Percentiles rank a stretch among this genome's conserved stretches.
Evolutionary conservation across 2,113 vertebrate genomes (phyloP).

Genomic region (Gobiocypris rarus): DNA sequence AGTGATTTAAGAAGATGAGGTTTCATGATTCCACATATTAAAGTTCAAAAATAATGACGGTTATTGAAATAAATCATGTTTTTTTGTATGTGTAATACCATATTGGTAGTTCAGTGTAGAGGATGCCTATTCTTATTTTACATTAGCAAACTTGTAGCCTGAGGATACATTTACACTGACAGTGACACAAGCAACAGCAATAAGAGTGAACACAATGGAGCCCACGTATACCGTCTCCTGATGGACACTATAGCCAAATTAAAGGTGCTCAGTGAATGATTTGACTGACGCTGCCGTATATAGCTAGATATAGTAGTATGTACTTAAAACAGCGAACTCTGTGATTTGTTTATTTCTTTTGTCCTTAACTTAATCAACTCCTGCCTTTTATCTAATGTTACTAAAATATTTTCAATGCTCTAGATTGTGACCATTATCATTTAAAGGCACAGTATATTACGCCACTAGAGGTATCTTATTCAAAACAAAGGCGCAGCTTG

Average conservation of each 20-base stretch:
- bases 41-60: not conserved
- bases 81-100: not conserved
- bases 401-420: too few species aligned
- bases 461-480: too few species aligned
- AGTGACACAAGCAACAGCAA: not conserved
- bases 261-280: not conserved
- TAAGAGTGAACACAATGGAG: not conserved
- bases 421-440: not conserved
- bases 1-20: not conserved
- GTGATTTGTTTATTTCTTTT: too few species aligned
- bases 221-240: too few species aligned
- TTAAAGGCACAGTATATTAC: too few species aligned
- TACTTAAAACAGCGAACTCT: too few species aligned
- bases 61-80: not conserved
- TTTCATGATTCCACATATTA: conserved; percentile 8
- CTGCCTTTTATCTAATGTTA: not conserved
- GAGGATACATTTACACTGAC: not conserved
- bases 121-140: not conserved
- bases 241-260: too few species aligned
- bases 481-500: too few species aligned
- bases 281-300: not conserved
- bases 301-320: not conserved
- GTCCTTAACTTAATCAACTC: not conserved
- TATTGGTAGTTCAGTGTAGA: not conserved
- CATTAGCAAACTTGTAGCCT: not conserved